Percentiles rank a stretch among this genome's conserved stretches.
Conservation (phyloP, 2,888 invertebrate species). For the Drosophila prolongata region DNA sequence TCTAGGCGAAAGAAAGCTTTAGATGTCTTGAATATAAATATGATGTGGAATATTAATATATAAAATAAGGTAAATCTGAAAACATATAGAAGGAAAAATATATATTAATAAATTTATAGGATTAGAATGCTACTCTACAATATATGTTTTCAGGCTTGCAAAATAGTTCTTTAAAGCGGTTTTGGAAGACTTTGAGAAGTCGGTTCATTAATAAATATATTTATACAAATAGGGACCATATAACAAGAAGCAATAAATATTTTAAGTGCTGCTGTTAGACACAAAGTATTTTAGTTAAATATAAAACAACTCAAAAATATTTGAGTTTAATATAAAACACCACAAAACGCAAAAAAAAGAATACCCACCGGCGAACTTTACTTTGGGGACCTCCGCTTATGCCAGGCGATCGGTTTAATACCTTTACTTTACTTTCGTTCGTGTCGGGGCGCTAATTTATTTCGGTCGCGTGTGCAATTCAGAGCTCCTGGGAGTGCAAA, state of each 20-base stretch:
- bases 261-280: not conserved
- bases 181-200: no score
- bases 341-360: conserved; percentile 1
- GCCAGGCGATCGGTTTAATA: conserved; percentile 53
- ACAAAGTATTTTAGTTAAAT: not conserved
- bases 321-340: not conserved
- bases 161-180: no score
- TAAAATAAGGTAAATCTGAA: not conserved
- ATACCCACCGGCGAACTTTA: conserved; percentile 3
- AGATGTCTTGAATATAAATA: not conserved
- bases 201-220: no score
- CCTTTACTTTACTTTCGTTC: conserved; percentile 20
- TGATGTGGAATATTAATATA: not conserved
- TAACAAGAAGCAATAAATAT: not conserved
- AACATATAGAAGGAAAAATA: no score
- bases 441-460: conserved; percentile 55
- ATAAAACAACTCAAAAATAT: not conserved
- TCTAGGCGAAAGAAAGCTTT: not conserved
- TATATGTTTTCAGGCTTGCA: no score
- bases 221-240: no score
- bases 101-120: not conserved
- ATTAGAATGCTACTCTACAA: no score
- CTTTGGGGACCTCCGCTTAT: conserved; percentile 37
- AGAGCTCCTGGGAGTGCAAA: conserved; percentile 13
- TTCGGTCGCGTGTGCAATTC: conserved; percentile 46